Base-by-base conservation (phyloP, 2,797 vertebrate genomes). In the Cottoperca gobio region DNA sequence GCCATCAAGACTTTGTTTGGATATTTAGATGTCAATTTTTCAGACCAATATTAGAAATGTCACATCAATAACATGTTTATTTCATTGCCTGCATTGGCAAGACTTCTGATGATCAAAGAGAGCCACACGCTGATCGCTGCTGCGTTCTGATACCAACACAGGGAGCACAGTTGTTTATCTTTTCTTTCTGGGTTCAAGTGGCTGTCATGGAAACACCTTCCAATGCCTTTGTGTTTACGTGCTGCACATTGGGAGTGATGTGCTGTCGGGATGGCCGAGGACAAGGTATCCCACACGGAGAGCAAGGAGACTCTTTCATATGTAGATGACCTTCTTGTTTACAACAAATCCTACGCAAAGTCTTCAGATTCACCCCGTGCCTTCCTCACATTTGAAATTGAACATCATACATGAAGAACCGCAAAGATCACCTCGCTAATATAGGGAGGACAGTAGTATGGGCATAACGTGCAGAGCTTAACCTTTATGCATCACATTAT, bases 251-350 rank as follows among this genome's bases (percentile, higher is more conserved):
- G 12, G 55, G 40, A 78, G 66, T 10, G 73, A 72, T 67, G 55
- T 19, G 16, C 53, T 10, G 66, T 9, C 26, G 21, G 69, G 77
- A 50, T 40, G 70, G 83, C 79, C 52, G 11, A 33, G 53, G 63
- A 65, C 42, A 57, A 80, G 63, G 71, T 33, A 69, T 87, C 83
- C 86, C 84, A 39, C 52, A 43, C 65, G 61, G 78, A 76, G 43
- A 19, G 19, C 17, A 5, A 2, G 13, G 50, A 21, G 61, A 42
- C 28, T 48, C 81, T 90, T 91, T 93, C 73, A 88, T 86, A 91
- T 88, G 88, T 9, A 89, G 73, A 92, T 90, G 66, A 5, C 8
- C 43, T 42, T 78, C 61, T 78, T 87, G 79, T 88, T 93, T 76
- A 85, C 70, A 21, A 54, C n/a, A 52, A 45, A 80, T 73, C 82